A percentile compares a stretch with the other conserved stretches of the same genome.
phyloP scores from a whole-genome alignment of 1,140 invertebrate genomes.

The Drosophila grimshawi region DNA sequence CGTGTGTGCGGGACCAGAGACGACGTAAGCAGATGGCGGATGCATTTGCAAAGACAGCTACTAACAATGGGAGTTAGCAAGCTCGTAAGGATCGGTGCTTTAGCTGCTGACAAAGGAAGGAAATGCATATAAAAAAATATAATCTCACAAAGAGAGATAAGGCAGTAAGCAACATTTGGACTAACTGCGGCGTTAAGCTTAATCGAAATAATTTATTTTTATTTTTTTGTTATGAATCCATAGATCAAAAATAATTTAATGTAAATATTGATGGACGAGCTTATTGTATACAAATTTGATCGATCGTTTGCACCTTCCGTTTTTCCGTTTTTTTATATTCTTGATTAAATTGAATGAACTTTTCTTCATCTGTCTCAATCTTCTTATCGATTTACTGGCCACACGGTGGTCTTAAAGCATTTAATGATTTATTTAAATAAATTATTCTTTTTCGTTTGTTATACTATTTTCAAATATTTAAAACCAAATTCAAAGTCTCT shows the following conservation, averaged over 20 bases:
- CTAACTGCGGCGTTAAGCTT: not conserved
- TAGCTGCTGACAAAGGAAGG: not conserved
- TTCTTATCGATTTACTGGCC: too few species aligned
- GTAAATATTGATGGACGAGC: too few species aligned
- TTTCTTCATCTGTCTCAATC: too few species aligned
- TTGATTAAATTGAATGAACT: too few species aligned
- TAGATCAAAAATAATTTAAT: not conserved
- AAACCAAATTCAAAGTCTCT: not conserved
- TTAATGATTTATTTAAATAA: too few species aligned
- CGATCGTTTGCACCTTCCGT: too few species aligned
- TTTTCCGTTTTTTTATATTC: too few species aligned
- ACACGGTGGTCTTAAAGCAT: too few species aligned
- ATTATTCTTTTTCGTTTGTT: too few species aligned
- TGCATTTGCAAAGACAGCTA: slow-evolving; percentile 16
- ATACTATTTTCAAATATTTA: not conserved
- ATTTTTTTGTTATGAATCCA: not conserved
- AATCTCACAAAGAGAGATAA: not conserved
- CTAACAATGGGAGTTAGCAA: slow-evolving; percentile 26
- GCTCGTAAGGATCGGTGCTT: not conserved
- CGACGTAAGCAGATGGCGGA: not conserved
- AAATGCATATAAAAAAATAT: not conserved
- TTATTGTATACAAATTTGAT: not conserved
- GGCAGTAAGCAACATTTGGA: not conserved
- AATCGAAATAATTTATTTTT: not conserved
- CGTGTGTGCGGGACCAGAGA: not conserved